These are phyloP conservation scores for Strix uralensis DNA, from an alignment of 2,113 vertebrate species.

Conservation along the genomic window DNA sequence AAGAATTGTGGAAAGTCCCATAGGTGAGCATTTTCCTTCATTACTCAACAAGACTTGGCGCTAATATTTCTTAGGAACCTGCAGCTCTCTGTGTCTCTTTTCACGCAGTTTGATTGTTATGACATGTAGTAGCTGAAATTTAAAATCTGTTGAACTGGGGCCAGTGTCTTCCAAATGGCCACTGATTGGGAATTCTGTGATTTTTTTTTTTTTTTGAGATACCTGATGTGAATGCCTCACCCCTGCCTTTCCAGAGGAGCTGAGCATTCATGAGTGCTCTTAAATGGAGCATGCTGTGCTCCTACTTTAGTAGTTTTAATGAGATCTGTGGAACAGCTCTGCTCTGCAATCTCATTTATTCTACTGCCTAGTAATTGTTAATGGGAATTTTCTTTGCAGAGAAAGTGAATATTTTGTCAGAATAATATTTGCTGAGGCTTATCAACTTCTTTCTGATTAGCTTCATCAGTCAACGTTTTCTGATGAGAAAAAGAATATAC, in stretches of 20 bases:
- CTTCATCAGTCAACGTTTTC: not conserved
- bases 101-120: not conserved
- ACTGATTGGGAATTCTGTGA: not conserved
- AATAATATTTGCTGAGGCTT: not conserved
- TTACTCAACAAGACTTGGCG: constrained; percentile 27
- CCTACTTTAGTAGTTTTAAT: not conserved
- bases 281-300: not conserved
- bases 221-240: not conserved
- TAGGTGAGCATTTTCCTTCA: constrained; percentile 41
- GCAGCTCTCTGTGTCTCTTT: not conserved
- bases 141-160: constrained; percentile 1
- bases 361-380: not conserved
- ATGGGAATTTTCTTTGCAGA: not conserved
- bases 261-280: not conserved
- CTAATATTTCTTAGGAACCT: constrained; percentile 17
- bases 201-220: not conserved
- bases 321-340: not conserved
- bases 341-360: not conserved
- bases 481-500: not conserved
- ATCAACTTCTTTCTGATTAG: not conserved
- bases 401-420: not conserved
- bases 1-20: constrained; percentile 48
- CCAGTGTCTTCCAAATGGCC: not conserved
- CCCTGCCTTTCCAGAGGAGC: not conserved
- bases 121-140: constrained; percentile 4